Conservation (phyloP, 37 sponge, comb jelly and placozoan species). For the Agelas oroides region DNA sequence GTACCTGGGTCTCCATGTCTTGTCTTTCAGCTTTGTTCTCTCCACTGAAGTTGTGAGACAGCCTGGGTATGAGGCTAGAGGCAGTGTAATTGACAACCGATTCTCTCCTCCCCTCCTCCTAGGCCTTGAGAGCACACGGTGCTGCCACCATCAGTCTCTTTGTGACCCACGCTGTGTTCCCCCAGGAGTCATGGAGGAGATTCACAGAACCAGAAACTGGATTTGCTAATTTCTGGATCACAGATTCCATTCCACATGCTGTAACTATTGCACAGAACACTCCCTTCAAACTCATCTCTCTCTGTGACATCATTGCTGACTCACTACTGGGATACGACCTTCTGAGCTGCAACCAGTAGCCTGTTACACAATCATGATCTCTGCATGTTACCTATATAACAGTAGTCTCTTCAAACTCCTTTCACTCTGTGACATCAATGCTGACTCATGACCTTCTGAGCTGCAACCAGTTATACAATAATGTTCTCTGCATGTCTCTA, state of each 20-base stretch:
- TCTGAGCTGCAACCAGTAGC: conserved; percentile 2
- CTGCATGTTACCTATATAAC: background rate
- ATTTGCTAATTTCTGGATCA: conserved; percentile 86
- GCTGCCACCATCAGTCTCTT: conserved; percentile 81
- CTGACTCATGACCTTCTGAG: conserved; percentile 68
- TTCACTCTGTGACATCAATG: conserved; percentile 75
- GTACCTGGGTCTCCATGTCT: no score
- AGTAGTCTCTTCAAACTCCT: conserved; percentile 72
- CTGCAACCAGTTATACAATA: background rate
- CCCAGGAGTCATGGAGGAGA: conserved; percentile 78
- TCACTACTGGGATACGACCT: conserved; percentile 79
- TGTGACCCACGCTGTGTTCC: conserved; percentile 96
- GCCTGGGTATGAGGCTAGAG: no score
- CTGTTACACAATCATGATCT: no score
- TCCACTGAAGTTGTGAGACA: no score
- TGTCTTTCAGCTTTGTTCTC: no score
- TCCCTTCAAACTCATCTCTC: conserved; percentile 83
- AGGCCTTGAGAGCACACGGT: conserved; percentile 65
- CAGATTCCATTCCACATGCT: conserved; percentile 89
- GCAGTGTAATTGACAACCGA: no score
- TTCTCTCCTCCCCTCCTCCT: background rate
- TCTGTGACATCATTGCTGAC: conserved; percentile 78
- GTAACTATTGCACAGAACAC: conserved; percentile 41
- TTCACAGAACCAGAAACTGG: conserved; percentile 55
- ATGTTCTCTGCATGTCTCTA: no score